Percentiles rank a stretch among this genome's conserved stretches.
phyloP scores from a whole-genome alignment of 2,797 vertebrate species.

The Otolemur crassicaudatus region DNA sequence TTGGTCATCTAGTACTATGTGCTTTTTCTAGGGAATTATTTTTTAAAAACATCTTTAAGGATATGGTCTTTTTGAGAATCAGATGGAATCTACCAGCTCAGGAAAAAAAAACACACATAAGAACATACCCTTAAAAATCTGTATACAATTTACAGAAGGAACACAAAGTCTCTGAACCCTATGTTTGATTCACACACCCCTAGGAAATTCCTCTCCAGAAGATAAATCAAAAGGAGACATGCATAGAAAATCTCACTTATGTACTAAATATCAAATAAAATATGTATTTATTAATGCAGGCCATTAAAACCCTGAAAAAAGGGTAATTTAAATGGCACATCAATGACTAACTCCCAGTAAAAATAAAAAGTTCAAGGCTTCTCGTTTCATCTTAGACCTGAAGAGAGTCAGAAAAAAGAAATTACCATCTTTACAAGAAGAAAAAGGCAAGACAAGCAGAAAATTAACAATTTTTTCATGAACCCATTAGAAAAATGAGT shows the following conservation, averaged over 20 bases:
- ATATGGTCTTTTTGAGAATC: constrained; percentile 23
- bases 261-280: constrained; percentile 66
- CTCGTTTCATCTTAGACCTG: constrained; percentile 15
- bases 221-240: constrained; percentile 3
- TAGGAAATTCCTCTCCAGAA: constrained; percentile 21
- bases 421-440: constrained; percentile 18
- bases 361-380: neutral
- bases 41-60: constrained; percentile 18
- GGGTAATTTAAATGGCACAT: constrained; percentile 6
- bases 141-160: constrained; percentile 34
- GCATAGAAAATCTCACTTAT: constrained; percentile 6
- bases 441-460: neutral
- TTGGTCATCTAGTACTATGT: neutral
- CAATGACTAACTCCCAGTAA: constrained; percentile 39
- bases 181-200: neutral
- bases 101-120: neutral
- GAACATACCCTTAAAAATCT: constrained; percentile 33
- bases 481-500: constrained; percentile 46
- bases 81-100: neutral
- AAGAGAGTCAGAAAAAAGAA: constrained; percentile 38
- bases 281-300: constrained; percentile 25
- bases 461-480: constrained; percentile 36
- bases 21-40: constrained; percentile 21
- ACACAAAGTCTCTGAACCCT: constrained; percentile 5
- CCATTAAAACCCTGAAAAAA: constrained; percentile 17